Conservation (phyloP, 2,797 vertebrate genomes). For the Gymnoscopelus braueri region DNA sequence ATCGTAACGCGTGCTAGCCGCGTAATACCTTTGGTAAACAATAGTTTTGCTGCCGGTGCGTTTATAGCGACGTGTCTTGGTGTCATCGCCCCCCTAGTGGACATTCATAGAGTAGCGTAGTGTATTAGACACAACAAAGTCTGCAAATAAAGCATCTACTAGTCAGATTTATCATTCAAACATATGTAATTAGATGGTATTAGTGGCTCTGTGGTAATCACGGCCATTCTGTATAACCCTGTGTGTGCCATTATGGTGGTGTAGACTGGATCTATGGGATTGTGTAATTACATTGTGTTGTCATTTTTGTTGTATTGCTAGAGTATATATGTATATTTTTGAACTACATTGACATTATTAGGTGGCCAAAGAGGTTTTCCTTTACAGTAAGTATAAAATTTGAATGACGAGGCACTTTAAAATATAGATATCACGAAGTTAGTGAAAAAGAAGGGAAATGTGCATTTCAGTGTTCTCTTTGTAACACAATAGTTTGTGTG, state of each 20-base stretch:
- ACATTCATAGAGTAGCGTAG: constrained; percentile 28
- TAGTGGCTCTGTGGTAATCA: constrained; percentile 25
- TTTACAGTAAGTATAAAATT: constrained; percentile 27
- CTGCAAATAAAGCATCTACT: background rate
- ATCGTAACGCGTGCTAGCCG: no score
- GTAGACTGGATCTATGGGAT: constrained; percentile 2
- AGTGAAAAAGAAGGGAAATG: background rate
- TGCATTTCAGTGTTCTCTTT: constrained; percentile 35
- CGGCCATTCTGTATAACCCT: background rate
- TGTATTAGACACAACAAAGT: constrained; percentile 14
- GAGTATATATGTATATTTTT: background rate
- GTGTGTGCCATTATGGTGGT: constrained; percentile 1
- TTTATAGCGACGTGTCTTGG: no score
- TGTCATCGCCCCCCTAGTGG: no score
- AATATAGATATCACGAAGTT: constrained; percentile 5
- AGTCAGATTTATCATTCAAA: constrained; percentile 21
- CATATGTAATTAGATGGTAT: no score
- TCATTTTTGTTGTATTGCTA: constrained; percentile 13
- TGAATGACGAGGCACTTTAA: constrained; percentile 56
- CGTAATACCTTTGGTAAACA: no score
- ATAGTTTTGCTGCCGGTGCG: no score
- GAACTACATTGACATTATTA: constrained; percentile 15
- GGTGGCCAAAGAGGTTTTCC: constrained; percentile 53
- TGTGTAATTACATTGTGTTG: constrained; percentile 28
- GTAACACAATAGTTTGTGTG: constrained; percentile 60